Base-by-base conservation (phyloP, 2,797 vertebrate species). In the Sebastes paucispinis region DNA sequence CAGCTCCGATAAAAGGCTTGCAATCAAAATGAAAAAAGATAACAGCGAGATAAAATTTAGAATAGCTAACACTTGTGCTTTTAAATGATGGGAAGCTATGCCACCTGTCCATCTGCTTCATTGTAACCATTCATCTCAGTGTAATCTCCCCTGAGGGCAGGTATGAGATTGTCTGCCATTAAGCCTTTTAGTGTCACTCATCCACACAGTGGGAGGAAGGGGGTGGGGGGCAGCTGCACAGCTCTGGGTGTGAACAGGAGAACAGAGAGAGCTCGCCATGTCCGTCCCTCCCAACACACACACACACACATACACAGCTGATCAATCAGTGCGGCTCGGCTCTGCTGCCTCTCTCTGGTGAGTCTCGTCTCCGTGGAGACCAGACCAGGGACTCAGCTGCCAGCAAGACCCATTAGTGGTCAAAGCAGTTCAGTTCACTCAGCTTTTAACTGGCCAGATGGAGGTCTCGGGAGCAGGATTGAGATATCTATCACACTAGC, bases 321-420 rank as follows among this genome's bases (percentile, higher is more conserved):
- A 86, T 89, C 90, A 88, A 86, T 88, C 79, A 47, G 18, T 73
- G 63, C 52, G 68, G 70, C 80, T 77, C 54, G 32, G 79, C 68
- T 70, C 43, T 47, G 39, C 69, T 43, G 80, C 85, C 89, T 74
- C 75, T 72, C 74, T 80, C 81, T 87, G 74, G 66, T 50, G 82
- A 88, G 86, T 84, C 87, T 65, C 2, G 85, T 95, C 92, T 91
- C 95, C 88, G 69, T 94, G 93, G 94, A 80, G 86, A 96, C 92
- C 43, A 55, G 81, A 73, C 80, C n/a, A 14, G 84, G 91, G 43
- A 89, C 88, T 91, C 92, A 80, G 80, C 82, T 90, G 81, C 88
- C 79, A 54, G 62, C 62, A 69, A 87, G 82, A 86, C 55, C 93
- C 91, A 95, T 96, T 95, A 96, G 92, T 39, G 86, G 84, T 64